These are phyloP conservation scores for Dasypogon diadema DNA, from an alignment of 2,888 invertebrate genomes.

Conservation along the genomic window DNA sequence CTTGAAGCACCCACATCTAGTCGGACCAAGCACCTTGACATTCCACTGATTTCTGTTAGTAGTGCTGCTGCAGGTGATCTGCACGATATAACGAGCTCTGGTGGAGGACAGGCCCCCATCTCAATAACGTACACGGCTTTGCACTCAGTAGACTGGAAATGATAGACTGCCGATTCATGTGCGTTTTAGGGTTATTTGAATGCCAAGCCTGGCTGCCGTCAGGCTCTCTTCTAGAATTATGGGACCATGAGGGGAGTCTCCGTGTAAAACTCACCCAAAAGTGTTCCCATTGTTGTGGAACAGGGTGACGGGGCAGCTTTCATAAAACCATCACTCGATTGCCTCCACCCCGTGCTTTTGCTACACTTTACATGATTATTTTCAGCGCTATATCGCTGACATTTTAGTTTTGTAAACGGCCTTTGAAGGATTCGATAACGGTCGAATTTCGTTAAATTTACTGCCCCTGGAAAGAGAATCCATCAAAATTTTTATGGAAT, in stretches of 20 bases:
- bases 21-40: conserved; percentile 45
- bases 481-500: neutral
- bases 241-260: neutral
- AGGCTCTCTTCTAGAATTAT: conserved; percentile 5
- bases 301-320: neutral
- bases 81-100: neutral
- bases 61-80: conserved; percentile 31
- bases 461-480: no score
- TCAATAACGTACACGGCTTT: neutral
- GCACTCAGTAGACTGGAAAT: conserved; percentile 51
- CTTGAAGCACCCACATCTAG: conserved; percentile 13
- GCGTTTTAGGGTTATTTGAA: conserved; percentile 25
- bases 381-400: neutral
- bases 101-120: neutral
- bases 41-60: conserved; percentile 41
- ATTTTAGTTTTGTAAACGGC: neutral
- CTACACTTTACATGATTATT: no score
- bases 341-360: no score
- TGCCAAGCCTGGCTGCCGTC: neutral
- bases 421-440: neutral
- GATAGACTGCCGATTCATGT: conserved; percentile 49
- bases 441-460: no score
- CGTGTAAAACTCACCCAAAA: neutral
- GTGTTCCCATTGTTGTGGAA: neutral
- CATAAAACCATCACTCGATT: no score